These are phyloP conservation scores for Cirrhinus molitorella DNA, from an alignment of 2,797 vertebrate species.

Conservation along the genomic window DNA sequence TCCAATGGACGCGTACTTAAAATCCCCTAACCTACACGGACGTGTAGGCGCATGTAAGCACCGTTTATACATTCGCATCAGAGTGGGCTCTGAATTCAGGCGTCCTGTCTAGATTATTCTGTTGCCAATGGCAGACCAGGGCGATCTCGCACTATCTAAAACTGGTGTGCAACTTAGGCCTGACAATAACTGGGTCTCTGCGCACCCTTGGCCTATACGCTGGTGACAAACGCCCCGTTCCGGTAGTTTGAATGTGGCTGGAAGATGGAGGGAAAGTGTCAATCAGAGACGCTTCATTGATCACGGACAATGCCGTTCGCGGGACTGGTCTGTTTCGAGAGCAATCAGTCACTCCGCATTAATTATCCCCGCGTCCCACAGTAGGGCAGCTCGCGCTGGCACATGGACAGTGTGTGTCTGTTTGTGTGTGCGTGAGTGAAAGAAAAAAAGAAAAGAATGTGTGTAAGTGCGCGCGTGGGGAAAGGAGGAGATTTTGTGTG, in stretches of 20 bases:
- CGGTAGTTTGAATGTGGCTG: constrained; percentile 73
- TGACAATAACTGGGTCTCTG: constrained; percentile 63
- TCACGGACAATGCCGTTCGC: constrained; percentile 81
- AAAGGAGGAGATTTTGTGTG: constrained; percentile 34
- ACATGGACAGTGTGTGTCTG: constrained; percentile 66
- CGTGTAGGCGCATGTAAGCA: constrained; percentile 53
- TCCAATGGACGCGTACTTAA: constrained; percentile 25
- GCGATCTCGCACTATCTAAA: constrained; percentile 51
- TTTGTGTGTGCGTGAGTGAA: constrained; percentile 44
- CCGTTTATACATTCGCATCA: constrained; percentile 31
- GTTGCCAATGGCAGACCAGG: constrained; percentile 41
- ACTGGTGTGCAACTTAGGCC: constrained; percentile 50
- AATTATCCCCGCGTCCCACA: constrained; percentile 80
- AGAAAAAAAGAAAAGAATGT: constrained; percentile 15
- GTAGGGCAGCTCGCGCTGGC: constrained; percentile 73
- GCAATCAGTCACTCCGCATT: constrained; percentile 90
- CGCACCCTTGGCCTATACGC: constrained; percentile 60
- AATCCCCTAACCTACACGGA: constrained; percentile 47
- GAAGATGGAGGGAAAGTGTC: constrained; percentile 79
- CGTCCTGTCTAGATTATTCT: constrained; percentile 42
- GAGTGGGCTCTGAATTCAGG: constrained; percentile 33
- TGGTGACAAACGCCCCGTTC: constrained; percentile 75
- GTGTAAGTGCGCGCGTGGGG: constrained; percentile 39
- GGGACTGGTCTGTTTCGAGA: constrained; percentile 87
- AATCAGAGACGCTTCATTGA: constrained; percentile 82